These are phyloP conservation scores for Poecile atricapillus DNA, from an alignment of 2,113 vertebrate species.

Conservation along the genomic window DNA sequence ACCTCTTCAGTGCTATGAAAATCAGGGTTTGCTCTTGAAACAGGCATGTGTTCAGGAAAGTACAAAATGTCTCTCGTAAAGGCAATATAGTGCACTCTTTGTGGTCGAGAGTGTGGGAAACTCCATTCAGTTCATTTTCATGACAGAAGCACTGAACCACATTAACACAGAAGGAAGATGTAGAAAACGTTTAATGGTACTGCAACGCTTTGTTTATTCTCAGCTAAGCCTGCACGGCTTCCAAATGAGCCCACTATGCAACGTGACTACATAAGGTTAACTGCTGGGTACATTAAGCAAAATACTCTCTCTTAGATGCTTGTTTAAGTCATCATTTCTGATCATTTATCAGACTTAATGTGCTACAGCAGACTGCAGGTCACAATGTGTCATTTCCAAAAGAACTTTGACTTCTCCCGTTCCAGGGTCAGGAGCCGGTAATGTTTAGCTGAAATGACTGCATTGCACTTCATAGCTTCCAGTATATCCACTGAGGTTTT, in stretches of 20 bases:
- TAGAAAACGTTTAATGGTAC: conserved; percentile 38
- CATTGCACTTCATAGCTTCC: background rate
- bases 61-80: conserved; percentile 7
- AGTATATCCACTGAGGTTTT: background rate
- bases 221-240: conserved; percentile 22
- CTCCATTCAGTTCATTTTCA: conserved; percentile 53
- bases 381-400: conserved; percentile 62
- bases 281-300: conserved; percentile 66
- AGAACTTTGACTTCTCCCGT: conserved; percentile 57
- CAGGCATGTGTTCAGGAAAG: conserved; percentile 50
- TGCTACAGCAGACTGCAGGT: conserved; percentile 64
- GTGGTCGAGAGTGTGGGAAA: conserved; percentile 57
- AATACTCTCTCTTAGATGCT: conserved; percentile 62
- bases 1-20: background rate
- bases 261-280: conserved; percentile 55
- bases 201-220: conserved; percentile 53
- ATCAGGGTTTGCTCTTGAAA: background rate
- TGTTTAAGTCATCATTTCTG: conserved; percentile 71
- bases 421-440: conserved; percentile 55
- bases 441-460: conserved; percentile 30
- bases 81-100: conserved; percentile 56
- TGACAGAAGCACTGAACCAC: conserved; percentile 65
- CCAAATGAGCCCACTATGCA: conserved; percentile 60
- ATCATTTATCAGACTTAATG: conserved; percentile 72
- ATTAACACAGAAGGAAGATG: conserved; percentile 57